Percentiles rank a stretch among this genome's conserved stretches.
phyloP scores from a whole-genome alignment of 2,113 vertebrate genomes.

The Spheniscus mendiculus region DNA sequence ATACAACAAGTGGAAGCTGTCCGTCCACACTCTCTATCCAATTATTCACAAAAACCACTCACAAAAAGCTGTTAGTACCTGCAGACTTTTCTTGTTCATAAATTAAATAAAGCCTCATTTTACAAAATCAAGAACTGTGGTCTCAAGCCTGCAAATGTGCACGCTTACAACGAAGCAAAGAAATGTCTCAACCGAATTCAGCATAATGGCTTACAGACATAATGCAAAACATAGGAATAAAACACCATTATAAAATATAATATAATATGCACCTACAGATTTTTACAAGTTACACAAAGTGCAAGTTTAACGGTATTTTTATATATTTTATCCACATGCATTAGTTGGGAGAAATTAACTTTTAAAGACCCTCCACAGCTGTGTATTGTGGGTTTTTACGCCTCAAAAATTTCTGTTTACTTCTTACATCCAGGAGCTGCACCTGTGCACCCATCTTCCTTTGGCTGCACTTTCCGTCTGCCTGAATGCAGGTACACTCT shows the following conservation, averaged over 20 bases:
- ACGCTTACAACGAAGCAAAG: neutral
- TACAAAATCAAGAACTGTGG: neutral
- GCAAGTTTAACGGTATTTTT: neutral
- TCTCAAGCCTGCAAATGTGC: neutral
- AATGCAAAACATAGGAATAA: neutral
- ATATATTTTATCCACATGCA: neutral
- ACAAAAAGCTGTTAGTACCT: neutral
- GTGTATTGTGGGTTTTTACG: neutral
- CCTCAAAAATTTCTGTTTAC: neutral
- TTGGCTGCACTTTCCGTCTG: neutral
- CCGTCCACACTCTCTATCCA: fast-evolving
- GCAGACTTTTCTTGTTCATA: neutral
- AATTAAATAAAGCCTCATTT: neutral
- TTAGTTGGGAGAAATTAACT: neutral
- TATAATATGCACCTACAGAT: neutral
- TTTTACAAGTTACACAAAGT: neutral
- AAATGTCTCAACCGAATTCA: neutral
- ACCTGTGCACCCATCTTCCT: too few species aligned
- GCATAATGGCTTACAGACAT: fast-evolving
- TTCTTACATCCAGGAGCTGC: neutral
- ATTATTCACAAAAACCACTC: neutral
- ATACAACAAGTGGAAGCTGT: neutral
- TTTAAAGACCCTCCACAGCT: neutral
- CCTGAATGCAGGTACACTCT: fast-evolving
- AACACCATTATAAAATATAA: neutral